These are phyloP conservation scores for Cotesia typhae DNA, from an alignment of 1,140 invertebrate species.

Conservation along the genomic window DNA sequence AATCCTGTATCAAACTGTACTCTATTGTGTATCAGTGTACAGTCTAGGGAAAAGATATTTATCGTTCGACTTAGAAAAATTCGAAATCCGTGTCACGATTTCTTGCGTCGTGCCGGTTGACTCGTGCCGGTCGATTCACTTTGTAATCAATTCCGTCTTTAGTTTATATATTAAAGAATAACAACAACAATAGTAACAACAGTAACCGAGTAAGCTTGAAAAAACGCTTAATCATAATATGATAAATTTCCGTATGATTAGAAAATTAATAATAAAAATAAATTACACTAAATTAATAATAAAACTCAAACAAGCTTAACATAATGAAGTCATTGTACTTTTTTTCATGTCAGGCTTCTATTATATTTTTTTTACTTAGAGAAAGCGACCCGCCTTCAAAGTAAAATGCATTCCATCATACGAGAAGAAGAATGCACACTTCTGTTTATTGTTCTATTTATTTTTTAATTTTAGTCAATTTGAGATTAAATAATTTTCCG, in stretches of 20 bases:
- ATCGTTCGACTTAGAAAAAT: constrained; percentile 23
- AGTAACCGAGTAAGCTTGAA: not conserved
- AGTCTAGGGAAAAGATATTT: constrained; percentile 1
- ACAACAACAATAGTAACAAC: not conserved
- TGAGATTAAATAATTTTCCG: too few relatives aligned
- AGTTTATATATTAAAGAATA: not conserved
- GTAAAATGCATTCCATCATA: constrained; percentile 46
- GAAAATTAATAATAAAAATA: not conserved
- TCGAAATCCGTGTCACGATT: constrained; percentile 32
- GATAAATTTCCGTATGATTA: too few relatives aligned
- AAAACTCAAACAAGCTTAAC: not conserved
- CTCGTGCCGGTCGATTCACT: constrained; percentile 24
- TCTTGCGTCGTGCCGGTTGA: constrained; percentile 26
- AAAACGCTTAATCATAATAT: too few relatives aligned
- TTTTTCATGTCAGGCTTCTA: not conserved
- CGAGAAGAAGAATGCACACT: too few relatives aligned
- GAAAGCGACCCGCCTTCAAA: constrained; percentile 46
- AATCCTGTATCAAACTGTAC: too few relatives aligned
- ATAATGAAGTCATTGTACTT: constrained; percentile 9
- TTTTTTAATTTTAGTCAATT: too few relatives aligned
- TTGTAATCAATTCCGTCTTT: constrained; percentile 13
- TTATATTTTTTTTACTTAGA: constrained; percentile 28
- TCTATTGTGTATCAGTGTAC: too few relatives aligned
- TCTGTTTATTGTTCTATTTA: too few relatives aligned
- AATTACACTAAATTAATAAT: not conserved